phyloP scores from a whole-genome alignment of 2,888 invertebrate genomes.

The Chironomus riparius region DNA sequence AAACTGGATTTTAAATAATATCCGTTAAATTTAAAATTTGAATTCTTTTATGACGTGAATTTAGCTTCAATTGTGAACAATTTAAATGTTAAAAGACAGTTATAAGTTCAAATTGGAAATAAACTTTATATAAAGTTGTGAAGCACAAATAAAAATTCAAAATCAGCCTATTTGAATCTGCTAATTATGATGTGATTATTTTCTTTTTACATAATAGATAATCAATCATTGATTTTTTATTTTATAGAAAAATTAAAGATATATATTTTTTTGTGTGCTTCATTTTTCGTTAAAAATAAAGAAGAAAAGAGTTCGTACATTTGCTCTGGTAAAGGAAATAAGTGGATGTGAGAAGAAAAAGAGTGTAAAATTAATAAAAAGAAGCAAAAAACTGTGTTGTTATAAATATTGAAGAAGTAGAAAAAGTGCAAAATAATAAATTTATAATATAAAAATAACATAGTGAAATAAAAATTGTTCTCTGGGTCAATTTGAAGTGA shows the following conservation, averaged over 20 bases:
- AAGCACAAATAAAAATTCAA: not conserved
- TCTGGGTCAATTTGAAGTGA: slow-evolving; percentile 8
- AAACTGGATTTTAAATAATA: not conserved
- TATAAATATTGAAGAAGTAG: not conserved
- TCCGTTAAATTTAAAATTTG: not conserved
- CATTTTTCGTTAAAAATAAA: not conserved
- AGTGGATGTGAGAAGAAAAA: not conserved
- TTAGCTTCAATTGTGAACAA: not conserved
- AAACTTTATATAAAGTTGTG: not conserved
- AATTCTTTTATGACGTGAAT: too few relatives aligned
- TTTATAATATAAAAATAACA: not conserved
- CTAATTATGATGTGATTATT: slow-evolving; percentile 27
- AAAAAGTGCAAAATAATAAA: not conserved
- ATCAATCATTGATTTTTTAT: slow-evolving; percentile 18
- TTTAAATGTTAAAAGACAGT: too few relatives aligned
- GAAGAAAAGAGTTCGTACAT: not conserved
- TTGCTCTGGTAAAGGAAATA: not conserved
- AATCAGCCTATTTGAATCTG: not conserved
- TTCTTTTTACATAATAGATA: slow-evolving; percentile 27
- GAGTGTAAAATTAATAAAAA: not conserved
- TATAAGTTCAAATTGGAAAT: not conserved
- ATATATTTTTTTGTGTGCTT: not conserved
- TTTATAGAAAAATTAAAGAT: not conserved
- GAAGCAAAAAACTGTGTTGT: not conserved
- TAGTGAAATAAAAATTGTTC: slow-evolving; percentile 1